Conservation (phyloP, 2,888 invertebrate genomes). For the Eupithecia tripunctaria region DNA sequence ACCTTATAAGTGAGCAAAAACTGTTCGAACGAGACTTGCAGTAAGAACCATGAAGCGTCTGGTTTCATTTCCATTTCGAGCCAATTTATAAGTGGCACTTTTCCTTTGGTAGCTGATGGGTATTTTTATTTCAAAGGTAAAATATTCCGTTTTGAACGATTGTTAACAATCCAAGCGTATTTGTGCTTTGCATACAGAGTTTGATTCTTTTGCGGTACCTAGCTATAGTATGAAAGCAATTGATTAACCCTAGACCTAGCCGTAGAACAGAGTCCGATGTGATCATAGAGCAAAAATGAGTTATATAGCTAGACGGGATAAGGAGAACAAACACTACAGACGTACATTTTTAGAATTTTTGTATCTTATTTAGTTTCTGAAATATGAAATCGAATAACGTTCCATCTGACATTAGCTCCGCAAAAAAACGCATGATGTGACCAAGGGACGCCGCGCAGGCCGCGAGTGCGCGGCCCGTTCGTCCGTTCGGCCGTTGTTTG, state of each 20-base stretch:
- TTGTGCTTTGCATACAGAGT: background rate
- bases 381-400: too few species aligned
- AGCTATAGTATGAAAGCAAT: background rate
- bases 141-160: slow-evolving; percentile 11
- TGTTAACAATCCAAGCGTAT: background rate
- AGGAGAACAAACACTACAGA: too few species aligned
- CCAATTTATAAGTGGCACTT: slow-evolving; percentile 36
- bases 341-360: too few species aligned
- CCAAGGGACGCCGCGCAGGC: too few species aligned
- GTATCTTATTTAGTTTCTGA: too few species aligned
- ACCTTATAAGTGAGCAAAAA: slow-evolving; percentile 20
- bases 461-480: too few species aligned
- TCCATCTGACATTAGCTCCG: too few species aligned
- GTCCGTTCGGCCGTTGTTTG: too few species aligned
- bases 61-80: slow-evolving; percentile 35
- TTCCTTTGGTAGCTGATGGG: slow-evolving; percentile 19
- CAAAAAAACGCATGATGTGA: too few species aligned
- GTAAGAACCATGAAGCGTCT: slow-evolving; percentile 28
- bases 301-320: too few species aligned
- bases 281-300: too few species aligned
- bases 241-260: background rate
- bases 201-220: background rate
- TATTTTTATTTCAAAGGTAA: slow-evolving; percentile 24
- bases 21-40: slow-evolving; percentile 19
- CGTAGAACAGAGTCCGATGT: too few species aligned